Evolutionary conservation across 2,888 invertebrate species (phyloP).

Genomic region (Scaptomyza parva): DNA sequence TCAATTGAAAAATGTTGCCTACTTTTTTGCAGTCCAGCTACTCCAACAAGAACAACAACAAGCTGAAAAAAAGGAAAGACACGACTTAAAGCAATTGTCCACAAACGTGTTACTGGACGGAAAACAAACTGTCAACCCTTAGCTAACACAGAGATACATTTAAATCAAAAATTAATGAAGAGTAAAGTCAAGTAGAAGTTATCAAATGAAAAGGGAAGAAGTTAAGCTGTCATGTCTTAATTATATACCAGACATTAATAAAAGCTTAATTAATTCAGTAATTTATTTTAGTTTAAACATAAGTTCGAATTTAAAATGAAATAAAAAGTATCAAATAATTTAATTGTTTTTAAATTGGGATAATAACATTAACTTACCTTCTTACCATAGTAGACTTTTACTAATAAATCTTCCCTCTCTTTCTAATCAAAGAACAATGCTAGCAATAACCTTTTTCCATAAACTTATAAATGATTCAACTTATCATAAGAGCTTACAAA

Average conservation of each 20-base stretch:
- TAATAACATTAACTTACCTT: no score
- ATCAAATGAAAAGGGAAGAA: background rate
- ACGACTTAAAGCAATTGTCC: slow-evolving; percentile 48
- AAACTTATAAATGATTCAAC: no score
- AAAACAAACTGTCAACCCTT: slow-evolving; percentile 48
- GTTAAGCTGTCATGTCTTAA: background rate
- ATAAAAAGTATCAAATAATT: no score
- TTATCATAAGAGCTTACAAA: no score
- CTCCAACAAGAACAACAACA: slow-evolving; percentile 1
- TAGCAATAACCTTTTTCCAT: no score
- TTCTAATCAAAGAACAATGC: no score
- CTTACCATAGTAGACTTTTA: no score
- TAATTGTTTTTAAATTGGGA: no score
- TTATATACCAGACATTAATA: background rate
- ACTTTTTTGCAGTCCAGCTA: slow-evolving; percentile 51
- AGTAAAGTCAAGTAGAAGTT: background rate
- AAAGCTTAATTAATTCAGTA: no score
- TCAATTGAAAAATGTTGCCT: slow-evolving; percentile 65
- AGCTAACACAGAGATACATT: background rate
- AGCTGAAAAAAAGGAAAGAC: background rate
- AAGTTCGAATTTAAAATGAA: no score
- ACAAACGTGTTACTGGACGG: slow-evolving; percentile 50
- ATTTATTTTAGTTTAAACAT: no score
- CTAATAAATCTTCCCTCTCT: no score
- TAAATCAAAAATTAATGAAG: background rate